Percentiles rank a stretch among this genome's conserved stretches.
phyloP scores from a whole-genome alignment of 2,113 vertebrate species.

The Anguilla japonica region DNA sequence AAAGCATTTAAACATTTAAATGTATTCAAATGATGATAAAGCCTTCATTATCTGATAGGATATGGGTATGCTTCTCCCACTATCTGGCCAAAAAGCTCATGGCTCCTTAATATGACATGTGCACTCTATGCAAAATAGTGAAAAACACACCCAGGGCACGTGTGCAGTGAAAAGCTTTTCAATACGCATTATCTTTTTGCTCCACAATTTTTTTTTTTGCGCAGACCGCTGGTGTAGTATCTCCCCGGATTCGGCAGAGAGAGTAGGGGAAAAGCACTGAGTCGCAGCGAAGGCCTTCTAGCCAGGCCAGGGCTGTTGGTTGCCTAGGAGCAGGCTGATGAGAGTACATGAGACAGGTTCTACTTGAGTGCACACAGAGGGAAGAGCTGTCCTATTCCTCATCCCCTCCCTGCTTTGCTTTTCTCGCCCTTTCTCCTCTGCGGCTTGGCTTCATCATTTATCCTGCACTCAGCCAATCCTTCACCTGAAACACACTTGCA shows the following conservation, averaged over 20 bases:
- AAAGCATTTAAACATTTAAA: not conserved
- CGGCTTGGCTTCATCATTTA: not conserved
- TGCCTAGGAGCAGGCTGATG: conserved; percentile 49
- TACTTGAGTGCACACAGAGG: conserved; percentile 37
- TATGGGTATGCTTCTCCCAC: not conserved
- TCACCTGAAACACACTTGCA: conserved; percentile 14
- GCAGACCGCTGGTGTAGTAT: not conserved
- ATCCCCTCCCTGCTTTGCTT: not conserved
- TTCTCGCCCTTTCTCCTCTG: not conserved
- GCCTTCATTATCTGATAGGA: not conserved
- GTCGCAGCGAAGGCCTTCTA: conserved; percentile 10
- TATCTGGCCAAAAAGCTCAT: not conserved
- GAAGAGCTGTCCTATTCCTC: conserved; percentile 24
- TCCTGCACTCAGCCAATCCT: not conserved
- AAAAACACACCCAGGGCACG: not conserved
- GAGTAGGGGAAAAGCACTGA: conserved; percentile 4
- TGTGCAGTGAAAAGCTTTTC: not conserved
- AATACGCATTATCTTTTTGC: not conserved
- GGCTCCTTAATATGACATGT: not conserved
- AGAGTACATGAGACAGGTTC: conserved; percentile 49
- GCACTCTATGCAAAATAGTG: not conserved
- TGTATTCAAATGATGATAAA: not conserved
- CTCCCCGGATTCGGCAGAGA: not conserved
- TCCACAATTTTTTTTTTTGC: not conserved
- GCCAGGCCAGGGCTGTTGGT: conserved; percentile 44